These are phyloP conservation scores for Turdus rufiventris DNA, from an alignment of 2,113 vertebrate species.

Conservation along the genomic window DNA sequence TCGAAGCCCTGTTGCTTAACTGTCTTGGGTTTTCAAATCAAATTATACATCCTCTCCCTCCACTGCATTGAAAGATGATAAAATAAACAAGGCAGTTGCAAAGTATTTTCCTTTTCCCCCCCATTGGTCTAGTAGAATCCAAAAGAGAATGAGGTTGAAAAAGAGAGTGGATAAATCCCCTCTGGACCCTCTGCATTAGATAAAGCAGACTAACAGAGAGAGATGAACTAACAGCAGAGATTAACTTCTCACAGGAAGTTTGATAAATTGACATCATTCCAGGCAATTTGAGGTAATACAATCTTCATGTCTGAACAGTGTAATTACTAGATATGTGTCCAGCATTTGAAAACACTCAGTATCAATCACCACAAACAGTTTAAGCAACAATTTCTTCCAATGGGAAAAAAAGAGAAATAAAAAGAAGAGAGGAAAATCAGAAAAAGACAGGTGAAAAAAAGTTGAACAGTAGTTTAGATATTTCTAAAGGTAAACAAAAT, in stretches of 20 bases:
- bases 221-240: conserved; percentile 32
- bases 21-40: conserved; percentile 49
- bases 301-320: conserved; percentile 47
- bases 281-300: conserved; percentile 65
- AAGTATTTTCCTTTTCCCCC: not conserved
- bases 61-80: not conserved
- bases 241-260: conserved; percentile 41
- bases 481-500: conserved; percentile 5
- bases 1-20: conserved; percentile 19
- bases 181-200: conserved; percentile 35
- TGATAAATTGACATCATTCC: conserved; percentile 66
- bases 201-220: conserved; percentile 49
- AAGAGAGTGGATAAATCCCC: conserved; percentile 5
- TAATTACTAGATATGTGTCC: conserved; percentile 58
- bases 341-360: conserved; percentile 39
- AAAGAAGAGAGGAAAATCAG: accelerated
- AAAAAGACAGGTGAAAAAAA: not conserved
- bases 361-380: conserved; percentile 29
- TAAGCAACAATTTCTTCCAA: not conserved
- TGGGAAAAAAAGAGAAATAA: not conserved
- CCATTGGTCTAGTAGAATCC: not conserved
- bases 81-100: conserved; percentile 43
- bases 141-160: conserved; percentile 16
- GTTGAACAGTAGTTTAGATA: not conserved
- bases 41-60: conserved; percentile 17